Base-by-base conservation (phyloP, 2,888 invertebrate genomes). In the Yponomeuta evonymella region DNA sequence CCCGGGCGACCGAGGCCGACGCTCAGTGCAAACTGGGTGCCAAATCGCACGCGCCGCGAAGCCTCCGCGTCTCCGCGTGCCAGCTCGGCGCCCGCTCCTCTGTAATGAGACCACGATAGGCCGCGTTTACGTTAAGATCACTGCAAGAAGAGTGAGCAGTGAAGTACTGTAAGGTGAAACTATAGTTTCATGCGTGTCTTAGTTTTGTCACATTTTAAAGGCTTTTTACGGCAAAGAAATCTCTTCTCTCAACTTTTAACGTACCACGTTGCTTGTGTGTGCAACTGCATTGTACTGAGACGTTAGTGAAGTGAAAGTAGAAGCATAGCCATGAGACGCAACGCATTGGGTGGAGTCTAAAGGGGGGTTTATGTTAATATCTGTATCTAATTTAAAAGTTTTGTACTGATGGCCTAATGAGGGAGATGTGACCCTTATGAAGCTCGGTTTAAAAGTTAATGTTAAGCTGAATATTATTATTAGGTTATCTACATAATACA, bases 1-100 rank as follows among this genome's bases (percentile, higher is more conserved):
- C 74, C 75, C 51, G 69, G 69, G 69, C 76, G 48, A 72, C 80
- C 77, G 73, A 83, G 75, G 73, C 79, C 78, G 72, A 78, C 79
- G 75, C 79, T 78, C 76, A 79, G 74, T 71, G 79, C 65, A 80
- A 79, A 71, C 77, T 51, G 75, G 63, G 79, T 86, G 86, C 87
- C 88, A 88, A 88, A 87, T 81, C 74, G 76, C 73, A 81, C 74
- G 71, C 83, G 81, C 75, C 81, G 80, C 77, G 77, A 71, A 76
- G 79, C 79, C 75, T 83, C 67, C 67, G 75, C 76, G 67, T 75
- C 75, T 83, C 67, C 67, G 75, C 76, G 67, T 75, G 81, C 86
- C 85, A 87, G 78, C 75, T 79, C 71, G 71, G 71, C 63, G 71
- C 77, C 70, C 78, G 77, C 71, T 72, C 73, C 73, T 75, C 83